A percentile compares a stretch with the other conserved stretches of the same genome.
phyloP scores from a whole-genome alignment of 2,113 vertebrate genomes.

The Ceyx margarethae region DNA sequence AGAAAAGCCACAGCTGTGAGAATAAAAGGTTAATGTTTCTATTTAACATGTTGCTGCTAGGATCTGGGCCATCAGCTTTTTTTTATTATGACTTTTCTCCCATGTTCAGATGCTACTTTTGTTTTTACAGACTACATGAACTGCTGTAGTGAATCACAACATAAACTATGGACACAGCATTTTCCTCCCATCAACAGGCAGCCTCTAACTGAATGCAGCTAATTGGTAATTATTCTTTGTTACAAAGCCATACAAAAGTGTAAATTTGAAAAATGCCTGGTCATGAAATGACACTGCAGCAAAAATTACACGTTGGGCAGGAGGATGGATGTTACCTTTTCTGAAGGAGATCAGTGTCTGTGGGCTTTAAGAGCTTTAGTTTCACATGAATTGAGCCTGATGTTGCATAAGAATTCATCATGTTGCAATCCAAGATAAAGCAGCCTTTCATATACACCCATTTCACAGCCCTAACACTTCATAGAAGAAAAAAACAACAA shows the following conservation, averaged over 20 bases:
- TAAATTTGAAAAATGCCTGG: neutral
- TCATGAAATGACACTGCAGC: neutral
- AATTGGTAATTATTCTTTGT: neutral
- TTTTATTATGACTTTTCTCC: neutral
- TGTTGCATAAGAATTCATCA: slow-evolving; percentile 16
- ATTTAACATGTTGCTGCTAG: neutral
- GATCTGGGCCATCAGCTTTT: neutral
- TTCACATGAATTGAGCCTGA: slow-evolving; percentile 20
- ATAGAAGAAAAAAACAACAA: neutral
- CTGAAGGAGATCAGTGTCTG: neutral
- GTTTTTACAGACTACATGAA: neutral
- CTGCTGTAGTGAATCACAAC: neutral
- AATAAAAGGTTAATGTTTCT: neutral
- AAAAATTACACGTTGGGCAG: neutral
- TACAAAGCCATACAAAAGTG: neutral
- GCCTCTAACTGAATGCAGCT: neutral
- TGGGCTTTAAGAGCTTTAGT: neutral
- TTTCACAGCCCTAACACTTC: neutral
- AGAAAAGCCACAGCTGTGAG: neutral
- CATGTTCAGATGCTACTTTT: neutral
- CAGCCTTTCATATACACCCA: neutral
- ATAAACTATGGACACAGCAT: accelerated
- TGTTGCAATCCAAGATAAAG: neutral
- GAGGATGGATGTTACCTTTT: neutral
- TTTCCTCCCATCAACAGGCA: neutral